Evolutionary conservation across 2,113 vertebrate species (phyloP).

Genomic region (Felis catus): F.catus_Fca126_mat1.0 CM031424.1:20977001-20977500

Average conservation of each 20-base stretch:
- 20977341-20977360: no score
- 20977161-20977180: background rate
- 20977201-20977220: background rate
- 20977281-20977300: background rate
- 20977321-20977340: no score
- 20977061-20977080: background rate
- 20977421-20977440: no score
- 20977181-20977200: no score
- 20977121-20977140: background rate
- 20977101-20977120: background rate
- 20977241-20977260: background rate
- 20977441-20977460: no score
- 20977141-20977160: background rate
- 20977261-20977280: background rate
- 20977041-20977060: background rate
- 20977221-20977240: background rate
- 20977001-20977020: background rate
- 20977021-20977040: background rate
- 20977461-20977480: no score
- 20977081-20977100: background rate
- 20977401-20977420: no score
- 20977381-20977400: rapidly evolving
- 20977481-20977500: no score
- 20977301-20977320: background rate
- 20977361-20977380: no score